Conservation (phyloP, 30 jellyfish, hydroid and myxozoan genomes). For the Euphysa ruthae region DNA sequence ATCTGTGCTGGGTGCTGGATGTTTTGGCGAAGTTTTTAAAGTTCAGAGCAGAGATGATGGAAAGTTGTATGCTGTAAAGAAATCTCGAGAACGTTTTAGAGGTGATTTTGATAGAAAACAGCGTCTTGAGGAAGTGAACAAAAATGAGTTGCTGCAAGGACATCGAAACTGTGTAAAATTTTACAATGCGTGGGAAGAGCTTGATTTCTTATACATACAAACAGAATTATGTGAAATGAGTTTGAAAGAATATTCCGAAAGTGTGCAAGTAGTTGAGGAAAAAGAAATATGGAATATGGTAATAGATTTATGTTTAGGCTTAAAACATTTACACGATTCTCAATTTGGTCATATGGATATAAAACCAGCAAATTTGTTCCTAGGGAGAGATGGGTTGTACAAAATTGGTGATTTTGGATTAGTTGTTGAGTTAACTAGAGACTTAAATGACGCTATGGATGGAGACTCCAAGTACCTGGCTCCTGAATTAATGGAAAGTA, state of each 20-base stretch:
- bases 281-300: conserved; percentile 77
- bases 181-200: conserved; percentile 95
- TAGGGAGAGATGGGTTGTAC: conserved; percentile 80
- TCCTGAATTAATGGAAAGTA: conserved; percentile 80
- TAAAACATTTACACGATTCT: conserved; percentile 69
- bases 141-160: conserved; percentile 59
- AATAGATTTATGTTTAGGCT: conserved; percentile 57
- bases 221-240: conserved; percentile 95
- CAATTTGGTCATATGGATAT: conserved; percentile 77
- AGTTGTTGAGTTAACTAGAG: conserved; percentile 62
- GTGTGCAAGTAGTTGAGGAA: conserved; percentile 50
- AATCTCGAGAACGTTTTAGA: conserved; percentile 71
- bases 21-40: conserved; percentile 87
- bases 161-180: conserved; percentile 69
- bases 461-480: conserved; percentile 94
- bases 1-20: conserved; percentile 66
- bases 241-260: conserved; percentile 76
- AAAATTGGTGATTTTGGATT: conserved; percentile 91
- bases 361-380: conserved; percentile 74
- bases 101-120: conserved; percentile 80
- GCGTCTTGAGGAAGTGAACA: conserved; percentile 81
- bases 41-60: conserved; percentile 96
- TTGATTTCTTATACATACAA: conserved; percentile 66
- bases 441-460: conserved; percentile 65
- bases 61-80: conserved; percentile 74